Base-by-base conservation (phyloP, 2,113 vertebrate species). In the Gymnorhina tibicen region DNA sequence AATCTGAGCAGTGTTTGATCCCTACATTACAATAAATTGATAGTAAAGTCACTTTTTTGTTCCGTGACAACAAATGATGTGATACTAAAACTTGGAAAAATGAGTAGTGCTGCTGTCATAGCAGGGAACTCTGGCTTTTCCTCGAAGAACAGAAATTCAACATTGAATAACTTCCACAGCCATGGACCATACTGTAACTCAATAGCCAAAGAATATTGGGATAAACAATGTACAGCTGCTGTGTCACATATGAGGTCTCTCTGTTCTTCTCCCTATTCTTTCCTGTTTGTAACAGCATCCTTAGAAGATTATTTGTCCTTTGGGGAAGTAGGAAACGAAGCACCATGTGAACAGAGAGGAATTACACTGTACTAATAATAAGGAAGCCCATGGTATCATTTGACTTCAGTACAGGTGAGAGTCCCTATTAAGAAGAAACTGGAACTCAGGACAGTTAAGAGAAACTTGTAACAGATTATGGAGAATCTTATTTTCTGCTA, bases 261-360 rank as follows among this genome's bases (percentile, higher is more conserved):
- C 69, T 89, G 64, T 12, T 82, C 69, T 47, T 35, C 89, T 67
- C 56, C 60, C 27, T 47, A 11, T 44, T 67, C 52, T 85, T 87
- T 72, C 85, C 78, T 87, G 39, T 89, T 96, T 52, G 4, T 41
- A 72, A 35, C 39, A 90, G 70, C 53, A 87, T 91, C 62, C 62
- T 9, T 3, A 56, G 15, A 70, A 78, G 53, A 32, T 32, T 14
- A 70, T 79, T 82, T 93, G 70, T 90, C 74, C 58, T 87, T 44
- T 49, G 73, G 13, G 35, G 58, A 85, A 95, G 53, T 26, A 87
- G 85, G 85, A 97, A 93, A 82, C n/a, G 17, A 94, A 93, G 74
- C 13, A 63, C 23, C 39, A 47, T 2, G 7, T 72, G 52, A 91
- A 55, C 9, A 91, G 30, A 81, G n/a, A 67, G 11, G 7, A 93